Evolutionary conservation across 2,888 invertebrate species (phyloP), one percentile per base, ranked within the genome.

Genomic region (Marronus borbonicus): DNA sequence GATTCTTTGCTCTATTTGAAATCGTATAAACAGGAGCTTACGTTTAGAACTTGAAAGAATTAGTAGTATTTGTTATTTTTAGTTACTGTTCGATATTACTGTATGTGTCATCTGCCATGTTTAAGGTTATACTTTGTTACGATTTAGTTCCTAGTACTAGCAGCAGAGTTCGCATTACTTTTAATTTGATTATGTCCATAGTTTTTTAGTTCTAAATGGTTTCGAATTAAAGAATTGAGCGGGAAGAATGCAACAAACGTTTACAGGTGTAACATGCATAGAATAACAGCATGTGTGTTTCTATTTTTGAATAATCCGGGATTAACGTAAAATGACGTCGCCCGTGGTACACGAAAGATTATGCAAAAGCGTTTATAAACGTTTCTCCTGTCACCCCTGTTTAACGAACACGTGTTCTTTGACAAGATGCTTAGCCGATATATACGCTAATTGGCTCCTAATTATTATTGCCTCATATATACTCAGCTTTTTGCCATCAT

Each of bases 251-350:
- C 28, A 68, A 68, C 14, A 68, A 68, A 68, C 68, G n/a, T 50
- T 68, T 68, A 68, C 12, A 68, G 20, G 10, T 50, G 14, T 36
- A 52, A 49, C 50, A 49, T 49, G 28, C 62, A 44, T 52, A 58
- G 44, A 44, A 39, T 68, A 68, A 68, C 68, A 39, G 39, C 14
- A 44, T 31, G 60, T 24, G 55, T 20, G 52, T 50, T 55, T 77
- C 82, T 82, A 82, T 82, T 82, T 82, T 82, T 82, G 82, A 82
- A 81, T 79, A 80, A 80, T 82, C 81, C 81, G 81, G 81, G 81
- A 81, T 80, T 81, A 80, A 80, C 76, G 60, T 28, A 20, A 62
- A 74, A 74, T 74, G 72, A 74, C 62, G 72, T 74, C 60, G 60
- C n/a, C 39, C 14, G 60, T 74, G 24, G 44, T 74, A 55, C 55